A percentile compares a stretch with the other conserved stretches of the same genome.
Conservation (phyloP, 1,140 invertebrate genomes). For the Diploscapter pachys region DNA sequence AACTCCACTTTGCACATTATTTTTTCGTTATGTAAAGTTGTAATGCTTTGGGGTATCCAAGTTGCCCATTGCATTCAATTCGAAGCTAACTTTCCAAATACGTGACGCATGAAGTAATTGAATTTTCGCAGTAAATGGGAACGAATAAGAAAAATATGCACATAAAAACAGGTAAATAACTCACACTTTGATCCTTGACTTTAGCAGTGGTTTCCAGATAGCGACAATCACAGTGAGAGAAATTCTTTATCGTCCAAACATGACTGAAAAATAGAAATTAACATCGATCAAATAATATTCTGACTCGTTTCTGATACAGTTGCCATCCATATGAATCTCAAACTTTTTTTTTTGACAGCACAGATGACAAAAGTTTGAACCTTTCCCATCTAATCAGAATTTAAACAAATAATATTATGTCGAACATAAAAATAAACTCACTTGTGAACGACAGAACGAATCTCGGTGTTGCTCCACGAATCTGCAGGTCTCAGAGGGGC, state of each 20-base stretch:
- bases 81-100: background rate
- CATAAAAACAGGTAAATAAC: slow-evolving; percentile 21
- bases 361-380: background rate
- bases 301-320: too few species aligned
- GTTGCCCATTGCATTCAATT: background rate
- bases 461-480: slow-evolving; percentile 50
- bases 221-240: slow-evolving; percentile 54
- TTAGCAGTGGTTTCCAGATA: slow-evolving; percentile 54
- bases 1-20: too few species aligned
- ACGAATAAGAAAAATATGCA: slow-evolving; percentile 10
- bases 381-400: background rate
- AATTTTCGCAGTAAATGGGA: background rate
- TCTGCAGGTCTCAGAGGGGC: slow-evolving; percentile 41
- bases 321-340: too few species aligned
- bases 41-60: too few species aligned
- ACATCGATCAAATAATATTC: too few species aligned
- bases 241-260: slow-evolving; percentile 55
- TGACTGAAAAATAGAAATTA: slow-evolving; percentile 31
- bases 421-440: slow-evolving; percentile 9
- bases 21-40: too few species aligned
- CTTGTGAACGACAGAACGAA: slow-evolving; percentile 45
- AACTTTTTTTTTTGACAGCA: background rate
- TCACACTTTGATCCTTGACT: slow-evolving; percentile 45
- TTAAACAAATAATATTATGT: background rate
- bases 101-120: background rate